phyloP scores from a whole-genome alignment of 2,888 invertebrate species.

The Ophion slaviceki region DNA sequence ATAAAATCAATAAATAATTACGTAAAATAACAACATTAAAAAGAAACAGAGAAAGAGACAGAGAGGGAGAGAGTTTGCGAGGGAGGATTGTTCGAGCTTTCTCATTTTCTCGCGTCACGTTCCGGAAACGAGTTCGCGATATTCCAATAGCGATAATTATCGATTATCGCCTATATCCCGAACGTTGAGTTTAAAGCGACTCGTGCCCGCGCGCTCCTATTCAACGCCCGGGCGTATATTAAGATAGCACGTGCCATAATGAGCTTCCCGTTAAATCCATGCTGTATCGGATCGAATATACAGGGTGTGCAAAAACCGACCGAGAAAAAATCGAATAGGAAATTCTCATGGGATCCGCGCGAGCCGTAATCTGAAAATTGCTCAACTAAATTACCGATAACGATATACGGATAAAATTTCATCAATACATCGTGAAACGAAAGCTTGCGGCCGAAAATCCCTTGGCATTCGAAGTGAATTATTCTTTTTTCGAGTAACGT shows the following conservation, averaged over 20 bases:
- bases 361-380: not conserved
- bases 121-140: conserved; percentile 66
- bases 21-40: too few relatives aligned
- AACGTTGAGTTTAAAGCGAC: conserved; percentile 47
- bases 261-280: conserved; percentile 57
- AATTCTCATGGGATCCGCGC: not conserved
- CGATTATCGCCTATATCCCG: conserved; percentile 56
- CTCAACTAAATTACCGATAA: not conserved
- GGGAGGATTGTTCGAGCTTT: conserved; percentile 44
- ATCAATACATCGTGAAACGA: not conserved
- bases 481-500: not conserved
- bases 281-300: conserved; percentile 40
- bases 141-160: conserved; percentile 68
- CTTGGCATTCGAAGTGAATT: not conserved
- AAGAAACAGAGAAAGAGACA: not conserved
- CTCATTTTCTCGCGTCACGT: conserved; percentile 68
- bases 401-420: not conserved
- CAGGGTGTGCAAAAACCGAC: conserved; percentile 4
- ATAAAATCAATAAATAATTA: not conserved
- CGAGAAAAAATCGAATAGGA: not conserved
- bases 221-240: conserved; percentile 54
- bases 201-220: conserved; percentile 27
- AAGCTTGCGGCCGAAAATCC: not conserved
- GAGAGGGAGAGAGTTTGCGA: not conserved
- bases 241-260: conserved; percentile 60